These are phyloP conservation scores for Peucedramus taeniatus DNA, from an alignment of 2,113 vertebrate genomes.

Conservation along the genomic window DNA sequence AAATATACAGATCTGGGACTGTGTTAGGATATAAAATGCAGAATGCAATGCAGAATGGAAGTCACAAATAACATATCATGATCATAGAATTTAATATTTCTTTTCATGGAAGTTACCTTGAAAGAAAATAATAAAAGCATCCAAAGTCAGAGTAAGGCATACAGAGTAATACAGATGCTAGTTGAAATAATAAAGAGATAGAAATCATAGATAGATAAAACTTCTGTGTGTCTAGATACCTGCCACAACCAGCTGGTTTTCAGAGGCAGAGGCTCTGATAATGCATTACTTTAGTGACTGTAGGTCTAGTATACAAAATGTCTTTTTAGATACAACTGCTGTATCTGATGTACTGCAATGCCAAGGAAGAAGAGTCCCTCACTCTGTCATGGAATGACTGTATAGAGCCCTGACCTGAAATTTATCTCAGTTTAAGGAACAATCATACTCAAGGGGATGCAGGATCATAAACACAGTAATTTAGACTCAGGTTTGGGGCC, in stretches of 20 bases:
- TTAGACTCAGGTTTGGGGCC: not conserved
- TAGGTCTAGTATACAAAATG: not conserved
- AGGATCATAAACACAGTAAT: not conserved
- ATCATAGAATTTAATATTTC: not conserved
- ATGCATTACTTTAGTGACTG: not conserved
- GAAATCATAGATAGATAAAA: not conserved
- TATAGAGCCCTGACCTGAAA: not conserved
- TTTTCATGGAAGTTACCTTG: not conserved
- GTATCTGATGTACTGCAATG: not conserved
- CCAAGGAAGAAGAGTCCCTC: not conserved
- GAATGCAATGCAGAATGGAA: not conserved
- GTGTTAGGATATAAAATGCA: not conserved
- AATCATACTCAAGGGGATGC: not conserved
- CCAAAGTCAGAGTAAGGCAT: not conserved
- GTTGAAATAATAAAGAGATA: not conserved
- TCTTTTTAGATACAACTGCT: not conserved
- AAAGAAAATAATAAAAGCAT: slow-evolving; percentile 1
- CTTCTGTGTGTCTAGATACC: not conserved
- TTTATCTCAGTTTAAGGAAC: not conserved
- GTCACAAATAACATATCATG: not conserved
- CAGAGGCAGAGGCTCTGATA: not conserved
- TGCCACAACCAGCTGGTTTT: not conserved
- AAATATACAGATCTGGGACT: not conserved
- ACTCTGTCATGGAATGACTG: not conserved
- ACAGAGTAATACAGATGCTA: not conserved